These are phyloP conservation scores for Cheilosia soror DNA, from an alignment of 2,888 invertebrate species.

Conservation along the genomic window DNA sequence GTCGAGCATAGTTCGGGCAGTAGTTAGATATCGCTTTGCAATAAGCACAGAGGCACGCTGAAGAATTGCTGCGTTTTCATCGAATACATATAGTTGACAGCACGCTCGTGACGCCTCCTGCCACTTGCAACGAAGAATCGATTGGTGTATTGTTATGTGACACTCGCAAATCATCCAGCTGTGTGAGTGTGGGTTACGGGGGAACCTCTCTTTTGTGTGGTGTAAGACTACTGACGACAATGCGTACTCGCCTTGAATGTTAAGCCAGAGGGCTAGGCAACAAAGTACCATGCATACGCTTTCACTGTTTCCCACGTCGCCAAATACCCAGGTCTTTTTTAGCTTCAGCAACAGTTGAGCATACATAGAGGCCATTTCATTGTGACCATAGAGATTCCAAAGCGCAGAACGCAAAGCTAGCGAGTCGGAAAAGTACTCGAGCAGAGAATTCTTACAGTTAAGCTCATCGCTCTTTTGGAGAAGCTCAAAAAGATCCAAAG, in stretches of 20 bases:
- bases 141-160: constrained; percentile 84
- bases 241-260: constrained; percentile 85
- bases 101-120: constrained; percentile 89
- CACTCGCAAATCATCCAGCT: constrained; percentile 89
- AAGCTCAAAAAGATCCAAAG: constrained; percentile 86
- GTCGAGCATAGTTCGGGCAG: constrained; percentile 81
- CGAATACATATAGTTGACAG: constrained; percentile 87
- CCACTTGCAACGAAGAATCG: constrained; percentile 86
- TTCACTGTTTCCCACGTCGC: constrained; percentile 86
- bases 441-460: constrained; percentile 93
- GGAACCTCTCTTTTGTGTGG: constrained; percentile 87
- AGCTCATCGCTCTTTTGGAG: constrained; percentile 93
- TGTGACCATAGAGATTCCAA: constrained; percentile 95
- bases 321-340: constrained; percentile 86
- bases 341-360: constrained; percentile 91
- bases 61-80: constrained; percentile 88
- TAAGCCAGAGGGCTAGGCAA: constrained; percentile 86
- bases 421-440: constrained; percentile 91
- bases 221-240: constrained; percentile 86
- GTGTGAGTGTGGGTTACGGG: constrained; percentile 86
- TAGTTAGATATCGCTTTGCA: constrained; percentile 82
- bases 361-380: constrained; percentile 92
- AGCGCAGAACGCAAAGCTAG: constrained; percentile 92
- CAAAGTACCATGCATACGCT: constrained; percentile 89
- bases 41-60: constrained; percentile 83